These are phyloP conservation scores for Drosophila takahashii DNA, from an alignment of 1,140 invertebrate species.

Conservation along the genomic window DNA sequence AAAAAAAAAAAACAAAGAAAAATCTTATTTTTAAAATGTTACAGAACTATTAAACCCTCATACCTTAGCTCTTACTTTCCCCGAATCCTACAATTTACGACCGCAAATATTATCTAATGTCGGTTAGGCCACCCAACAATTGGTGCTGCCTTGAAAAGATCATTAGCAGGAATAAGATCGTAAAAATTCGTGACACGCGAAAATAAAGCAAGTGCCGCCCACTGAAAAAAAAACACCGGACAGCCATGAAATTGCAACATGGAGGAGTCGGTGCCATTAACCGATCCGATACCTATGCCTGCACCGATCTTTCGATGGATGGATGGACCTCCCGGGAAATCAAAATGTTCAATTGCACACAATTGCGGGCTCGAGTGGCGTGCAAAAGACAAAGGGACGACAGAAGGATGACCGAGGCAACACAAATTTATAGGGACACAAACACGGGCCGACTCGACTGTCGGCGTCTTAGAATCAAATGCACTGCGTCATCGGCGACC, in stretches of 20 bases:
- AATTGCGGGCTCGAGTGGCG: conserved; percentile 63
- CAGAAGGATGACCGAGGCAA: conserved; percentile 42
- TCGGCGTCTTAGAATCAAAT: conserved; percentile 61
- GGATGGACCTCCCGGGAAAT: conserved; percentile 74
- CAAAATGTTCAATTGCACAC: conserved; percentile 76
- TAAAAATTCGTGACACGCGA: conserved; percentile 76
- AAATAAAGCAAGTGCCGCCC: conserved; percentile 71
- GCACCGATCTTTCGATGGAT: conserved; percentile 2
- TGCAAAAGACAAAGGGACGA: conserved; percentile 63
- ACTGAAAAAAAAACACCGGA: conserved; percentile 17
- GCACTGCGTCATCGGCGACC: conserved; percentile 70
- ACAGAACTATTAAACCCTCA: background rate
- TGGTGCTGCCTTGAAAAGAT: conserved; percentile 59
- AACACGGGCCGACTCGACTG: conserved; percentile 50
- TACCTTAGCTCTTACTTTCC: background rate
- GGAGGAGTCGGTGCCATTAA: conserved; percentile 23
- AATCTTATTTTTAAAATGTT: no score
- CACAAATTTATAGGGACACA: conserved; percentile 69
- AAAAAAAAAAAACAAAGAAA: no score
- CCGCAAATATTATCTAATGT: conserved; percentile 30
- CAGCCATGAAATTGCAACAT: conserved; percentile 70
- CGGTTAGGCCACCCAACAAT: conserved; percentile 38
- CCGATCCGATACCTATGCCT: background rate
- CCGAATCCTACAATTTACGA: conserved; percentile 12
- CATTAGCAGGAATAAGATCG: conserved; percentile 81